Evolutionary conservation across 2,888 invertebrate genomes (phyloP).

Genomic region (Mongoloraphidia duomilia): DNA sequence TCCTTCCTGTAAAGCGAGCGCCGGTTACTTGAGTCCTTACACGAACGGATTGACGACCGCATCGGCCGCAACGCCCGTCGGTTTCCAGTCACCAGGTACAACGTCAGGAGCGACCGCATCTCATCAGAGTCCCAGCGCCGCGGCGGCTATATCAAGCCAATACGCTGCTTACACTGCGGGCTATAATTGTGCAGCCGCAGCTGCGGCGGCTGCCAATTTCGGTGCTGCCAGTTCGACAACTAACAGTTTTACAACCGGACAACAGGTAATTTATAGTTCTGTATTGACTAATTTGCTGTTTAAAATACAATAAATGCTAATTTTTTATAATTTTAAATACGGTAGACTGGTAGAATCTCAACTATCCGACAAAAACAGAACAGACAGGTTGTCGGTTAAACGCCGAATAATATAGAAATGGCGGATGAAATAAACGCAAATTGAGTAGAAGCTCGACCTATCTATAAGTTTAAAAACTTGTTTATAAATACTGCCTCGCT

Average conservation of each 20-base stretch:
- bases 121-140: conserved; percentile 28
- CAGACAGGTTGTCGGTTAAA: too few species aligned
- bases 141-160: conserved; percentile 27
- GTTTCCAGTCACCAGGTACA: conserved; percentile 19
- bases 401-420: too few species aligned
- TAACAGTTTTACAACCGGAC: conserved; percentile 31
- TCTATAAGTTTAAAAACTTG: too few species aligned
- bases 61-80: conserved; percentile 26
- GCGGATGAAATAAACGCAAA: too few species aligned
- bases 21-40: conserved; percentile 36
- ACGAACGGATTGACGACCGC: conserved; percentile 21
- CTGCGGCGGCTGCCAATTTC: conserved; percentile 30
- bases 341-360: too few species aligned
- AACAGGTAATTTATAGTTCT: conserved; percentile 34
- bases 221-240: conserved; percentile 25
- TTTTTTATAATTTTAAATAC: too few species aligned
- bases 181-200: conserved; percentile 30
- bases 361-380: too few species aligned
- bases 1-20: conserved; percentile 43
- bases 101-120: conserved; percentile 31
- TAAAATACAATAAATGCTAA: too few species aligned
- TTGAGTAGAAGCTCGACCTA: too few species aligned
- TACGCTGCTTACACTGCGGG: conserved; percentile 38
- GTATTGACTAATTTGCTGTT: too few species aligned
- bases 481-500: too few species aligned